phyloP scores from a whole-genome alignment of 1,140 invertebrate species.

The Tetramorium alpestre region DNA sequence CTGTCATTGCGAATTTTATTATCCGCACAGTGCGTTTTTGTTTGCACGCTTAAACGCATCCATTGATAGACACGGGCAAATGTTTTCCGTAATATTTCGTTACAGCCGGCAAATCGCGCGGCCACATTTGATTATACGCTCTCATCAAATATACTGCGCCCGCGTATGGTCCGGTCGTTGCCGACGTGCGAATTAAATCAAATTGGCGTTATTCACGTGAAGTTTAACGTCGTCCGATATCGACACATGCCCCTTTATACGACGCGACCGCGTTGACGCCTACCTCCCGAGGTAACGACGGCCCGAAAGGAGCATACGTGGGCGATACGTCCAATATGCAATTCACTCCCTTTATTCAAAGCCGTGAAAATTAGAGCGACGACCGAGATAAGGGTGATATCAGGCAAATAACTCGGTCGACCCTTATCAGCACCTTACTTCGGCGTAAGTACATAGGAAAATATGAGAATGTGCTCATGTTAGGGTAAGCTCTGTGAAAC shows the following conservation, averaged over 20 bases:
- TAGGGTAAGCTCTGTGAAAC: background rate
- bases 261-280: constrained; percentile 49
- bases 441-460: constrained; percentile 64
- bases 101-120: constrained; percentile 9
- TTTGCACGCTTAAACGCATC: constrained; percentile 24
- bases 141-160: constrained; percentile 23
- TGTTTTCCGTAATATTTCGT: constrained; percentile 35
- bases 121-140: constrained; percentile 34
- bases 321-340: constrained; percentile 40
- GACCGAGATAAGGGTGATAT: constrained; percentile 78
- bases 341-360: constrained; percentile 72
- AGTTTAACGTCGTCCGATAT: constrained; percentile 50
- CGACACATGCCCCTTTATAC: constrained; percentile 30
- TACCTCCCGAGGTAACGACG: constrained; percentile 33
- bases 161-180: constrained; percentile 43
- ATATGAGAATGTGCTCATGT: constrained; percentile 68
- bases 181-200: constrained; percentile 48
- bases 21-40: background rate
- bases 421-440: constrained; percentile 72
- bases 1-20: constrained; percentile 7
- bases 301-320: constrained; percentile 59
- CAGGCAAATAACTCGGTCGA: constrained; percentile 69
- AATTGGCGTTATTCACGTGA: constrained; percentile 57
- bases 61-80: background rate
- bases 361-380: constrained; percentile 78